A percentile compares a stretch with the other conserved stretches of the same genome.
These are phyloP conservation scores for Caenorhabditis sp. DNA, from an alignment of 2,888 invertebrate species.

Conservation along the genomic window DNA sequence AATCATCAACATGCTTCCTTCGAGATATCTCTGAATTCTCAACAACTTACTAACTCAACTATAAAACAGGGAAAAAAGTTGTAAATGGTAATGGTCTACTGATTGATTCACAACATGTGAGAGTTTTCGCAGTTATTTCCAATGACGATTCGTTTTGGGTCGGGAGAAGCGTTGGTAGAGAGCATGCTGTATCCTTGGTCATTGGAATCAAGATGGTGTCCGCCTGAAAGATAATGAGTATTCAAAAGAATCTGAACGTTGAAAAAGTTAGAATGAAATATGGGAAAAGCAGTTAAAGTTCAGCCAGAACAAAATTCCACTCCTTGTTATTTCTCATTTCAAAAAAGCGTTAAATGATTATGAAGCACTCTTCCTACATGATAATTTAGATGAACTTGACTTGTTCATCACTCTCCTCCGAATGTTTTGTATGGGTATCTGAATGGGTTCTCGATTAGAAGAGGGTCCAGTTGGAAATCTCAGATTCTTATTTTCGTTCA, in stretches of 20 bases:
- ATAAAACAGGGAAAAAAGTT: neutral
- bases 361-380: slow-evolving; percentile 8
- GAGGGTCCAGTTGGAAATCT: neutral
- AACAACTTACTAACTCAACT: too few relatives aligned
- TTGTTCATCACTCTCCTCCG: slow-evolving; percentile 63
- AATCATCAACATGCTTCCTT: too few relatives aligned
- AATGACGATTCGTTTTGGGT: slow-evolving; percentile 72
- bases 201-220: slow-evolving; percentile 64
- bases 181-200: slow-evolving; percentile 77
- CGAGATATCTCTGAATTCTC: too few relatives aligned
- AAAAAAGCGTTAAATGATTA: slow-evolving; percentile 12
- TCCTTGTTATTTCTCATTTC: neutral
- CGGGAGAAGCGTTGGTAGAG: slow-evolving; percentile 73
- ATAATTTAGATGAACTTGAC: slow-evolving; percentile 60
- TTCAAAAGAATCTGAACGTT: neutral
- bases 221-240: slow-evolving; percentile 34
- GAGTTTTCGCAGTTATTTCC: slow-evolving; percentile 76
- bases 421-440: slow-evolving; percentile 61
- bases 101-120: slow-evolving; percentile 71
- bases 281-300: slow-evolving; percentile 32
- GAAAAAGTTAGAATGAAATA: slow-evolving; percentile 25
- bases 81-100: neutral
- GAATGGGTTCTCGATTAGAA: slow-evolving; percentile 22
- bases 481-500: neutral
- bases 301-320: slow-evolving; percentile 29